Evolutionary conservation across 2,113 vertebrate genomes (phyloP).

Genomic region (Alouatta palliata): DNA sequence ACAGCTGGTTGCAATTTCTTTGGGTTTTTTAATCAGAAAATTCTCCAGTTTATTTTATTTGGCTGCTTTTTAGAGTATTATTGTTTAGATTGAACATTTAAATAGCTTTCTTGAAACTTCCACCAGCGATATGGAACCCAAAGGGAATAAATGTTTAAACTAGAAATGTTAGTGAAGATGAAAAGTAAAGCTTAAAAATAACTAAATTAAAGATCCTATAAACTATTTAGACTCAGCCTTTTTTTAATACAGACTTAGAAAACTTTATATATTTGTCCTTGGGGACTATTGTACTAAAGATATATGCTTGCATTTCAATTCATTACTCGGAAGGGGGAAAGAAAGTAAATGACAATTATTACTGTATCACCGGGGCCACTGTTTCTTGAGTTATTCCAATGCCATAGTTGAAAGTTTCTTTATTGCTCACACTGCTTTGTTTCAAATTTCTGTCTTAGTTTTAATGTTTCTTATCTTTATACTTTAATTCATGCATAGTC

Average conservation of each 20-base stretch:
- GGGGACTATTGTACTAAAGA: not conserved
- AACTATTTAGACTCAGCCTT: not conserved
- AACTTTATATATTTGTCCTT: not conserved
- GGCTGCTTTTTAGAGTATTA: constrained; percentile 30
- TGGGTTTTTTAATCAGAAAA: constrained; percentile 67
- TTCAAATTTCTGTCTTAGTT: constrained; percentile 24
- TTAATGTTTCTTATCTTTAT: not conserved
- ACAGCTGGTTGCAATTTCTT: constrained; percentile 71
- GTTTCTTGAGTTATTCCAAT: not conserved
- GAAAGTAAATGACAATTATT: not conserved
- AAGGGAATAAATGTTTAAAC: not conserved
- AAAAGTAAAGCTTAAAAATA: constrained; percentile 5
- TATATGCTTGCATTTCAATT: not conserved
- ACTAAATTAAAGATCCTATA: not conserved
- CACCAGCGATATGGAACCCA: not conserved
- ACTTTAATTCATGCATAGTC: not conserved
- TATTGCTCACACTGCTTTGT: not conserved
- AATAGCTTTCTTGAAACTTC: constrained; percentile 43
- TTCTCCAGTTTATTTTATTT: constrained; percentile 67
- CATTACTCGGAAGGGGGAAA: not conserved
- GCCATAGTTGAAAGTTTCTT: not conserved
- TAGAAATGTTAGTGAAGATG: not conserved
- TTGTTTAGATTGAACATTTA: constrained; percentile 56
- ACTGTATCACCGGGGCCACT: not conserved
- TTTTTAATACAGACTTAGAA: not conserved